Base-by-base conservation (phyloP, 1,140 invertebrate species). In the Pseudomyrmex flavicornis region DNA sequence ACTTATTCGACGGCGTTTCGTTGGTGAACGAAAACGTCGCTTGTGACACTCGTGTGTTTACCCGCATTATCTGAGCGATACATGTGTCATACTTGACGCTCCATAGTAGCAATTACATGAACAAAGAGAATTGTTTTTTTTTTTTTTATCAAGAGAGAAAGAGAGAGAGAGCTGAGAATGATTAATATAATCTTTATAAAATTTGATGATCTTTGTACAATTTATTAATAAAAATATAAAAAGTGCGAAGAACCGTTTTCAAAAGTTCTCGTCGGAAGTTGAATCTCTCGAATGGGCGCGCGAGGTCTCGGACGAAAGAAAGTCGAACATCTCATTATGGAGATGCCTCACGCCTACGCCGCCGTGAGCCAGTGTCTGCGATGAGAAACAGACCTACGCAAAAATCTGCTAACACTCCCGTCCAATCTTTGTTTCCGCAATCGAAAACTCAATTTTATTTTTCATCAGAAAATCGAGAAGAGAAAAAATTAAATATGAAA, bases 11-110 rank as follows among this genome's bases (percentile, higher is more conserved):
- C 48, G 8, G 62, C 54, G 68, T 15, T 84, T 63, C 58, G 66
- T 84, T 44, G 83, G 58, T 1, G 22, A 83, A 86, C 79, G 66
- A 83, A 85, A 20, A 65, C 50, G 70, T 59, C 56, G 22, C 52
- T 56, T 22, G 5, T 9, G 15, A 50, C 35, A 48, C 15, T 12
- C 9, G 54, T 15, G 5, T 44, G 0, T 76, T 77, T 44, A 68
- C 26, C 61, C 48, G 62, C 26, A 56, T 76, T 46, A 12, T n/a
- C 20, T 46, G 17, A 75, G 46, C 17, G 35, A 12, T 20, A 26
- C 2, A 46, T 17, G 13, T 15, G 7, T 4, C 44, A 44, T 44
- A 44, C 63, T 13, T 50, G 12, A 50, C 22, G 13, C 52, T 54
- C 12, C 13, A n/a, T 46, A n/a, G 35, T 46, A 2, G 10, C 22